Percentiles rank a stretch among this genome's conserved stretches.
Evolutionary conservation across 2,797 vertebrate genomes (phyloP).

Genomic region (Chaetodon trifasciatus): DNA sequence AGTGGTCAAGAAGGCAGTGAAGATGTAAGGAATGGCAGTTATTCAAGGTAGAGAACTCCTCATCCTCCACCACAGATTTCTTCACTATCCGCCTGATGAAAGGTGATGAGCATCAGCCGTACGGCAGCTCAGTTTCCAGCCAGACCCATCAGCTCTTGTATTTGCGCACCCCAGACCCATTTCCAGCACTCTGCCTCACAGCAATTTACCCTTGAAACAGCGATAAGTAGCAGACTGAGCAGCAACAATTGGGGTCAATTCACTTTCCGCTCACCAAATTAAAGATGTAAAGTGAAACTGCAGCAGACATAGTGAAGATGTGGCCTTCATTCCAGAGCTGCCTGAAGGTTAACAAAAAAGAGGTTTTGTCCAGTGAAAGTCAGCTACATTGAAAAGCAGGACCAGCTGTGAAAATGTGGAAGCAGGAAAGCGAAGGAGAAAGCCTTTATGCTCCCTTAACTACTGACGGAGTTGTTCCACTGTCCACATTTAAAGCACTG

Average conservation of each 20-base stretch:
- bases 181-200: slow-evolving; percentile 74
- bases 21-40: slow-evolving; percentile 55
- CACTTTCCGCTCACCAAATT: slow-evolving; percentile 68
- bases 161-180: slow-evolving; percentile 63
- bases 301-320: slow-evolving; percentile 46
- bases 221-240: slow-evolving; percentile 55
- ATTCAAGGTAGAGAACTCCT: slow-evolving; percentile 72
- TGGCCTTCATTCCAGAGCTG: slow-evolving; percentile 55
- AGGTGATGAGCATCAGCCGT: slow-evolving; percentile 51
- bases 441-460: slow-evolving; percentile 39
- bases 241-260: slow-evolving; percentile 69
- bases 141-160: slow-evolving; percentile 45
- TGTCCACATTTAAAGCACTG: slow-evolving; percentile 40
- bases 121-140: slow-evolving; percentile 36
- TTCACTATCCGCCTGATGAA: slow-evolving; percentile 49
- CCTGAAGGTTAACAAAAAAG: slow-evolving; percentile 49
- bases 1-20: slow-evolving; percentile 21
- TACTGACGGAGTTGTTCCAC: slow-evolving; percentile 40
- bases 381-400: slow-evolving; percentile 42
- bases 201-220: slow-evolving; percentile 76
- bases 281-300: slow-evolving; percentile 74
- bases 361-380: slow-evolving; percentile 39
- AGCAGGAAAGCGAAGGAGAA: slow-evolving; percentile 56
- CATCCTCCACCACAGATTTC: slow-evolving; percentile 59
- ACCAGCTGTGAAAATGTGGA: slow-evolving; percentile 49